Conservation (phyloP, 2,888 invertebrate species). For the Incurvaria masculella region DNA sequence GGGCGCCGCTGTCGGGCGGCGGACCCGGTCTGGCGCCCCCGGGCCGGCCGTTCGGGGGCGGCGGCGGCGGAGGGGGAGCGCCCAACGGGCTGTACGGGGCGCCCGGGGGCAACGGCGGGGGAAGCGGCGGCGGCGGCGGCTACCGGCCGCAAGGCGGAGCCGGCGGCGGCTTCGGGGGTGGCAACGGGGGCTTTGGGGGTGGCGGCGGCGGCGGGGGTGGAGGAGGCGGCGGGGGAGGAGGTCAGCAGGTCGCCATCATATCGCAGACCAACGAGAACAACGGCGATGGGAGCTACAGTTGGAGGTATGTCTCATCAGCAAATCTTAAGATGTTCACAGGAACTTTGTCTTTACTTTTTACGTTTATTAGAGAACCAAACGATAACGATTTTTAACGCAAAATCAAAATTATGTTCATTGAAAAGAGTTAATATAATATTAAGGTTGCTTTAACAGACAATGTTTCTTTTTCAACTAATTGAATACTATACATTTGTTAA, state of each 20-base stretch:
- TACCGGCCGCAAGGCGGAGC: conserved; percentile 25
- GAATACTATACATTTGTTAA: no score
- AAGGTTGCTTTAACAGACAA: no score
- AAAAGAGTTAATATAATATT: no score
- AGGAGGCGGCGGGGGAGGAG: conserved; percentile 19
- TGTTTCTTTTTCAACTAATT: no score
- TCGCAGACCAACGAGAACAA: conserved; percentile 57
- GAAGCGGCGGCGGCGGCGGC: conserved; percentile 16
- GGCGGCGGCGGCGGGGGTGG: conserved; percentile 19
- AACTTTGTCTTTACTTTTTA: no score
- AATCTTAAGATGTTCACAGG: no score
- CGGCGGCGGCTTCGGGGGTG: conserved; percentile 24
- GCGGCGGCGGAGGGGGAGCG: conserved; percentile 19
- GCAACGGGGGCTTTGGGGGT: conserved; percentile 20
- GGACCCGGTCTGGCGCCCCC: conserved; percentile 33
- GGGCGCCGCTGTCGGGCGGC: conserved; percentile 39
- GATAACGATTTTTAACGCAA: no score
- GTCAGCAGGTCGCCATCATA: conserved; percentile 47
- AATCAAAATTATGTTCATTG: no score
- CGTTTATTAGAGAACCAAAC: no score
- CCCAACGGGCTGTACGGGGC: conserved; percentile 18
- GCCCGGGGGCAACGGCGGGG: conserved; percentile 19
- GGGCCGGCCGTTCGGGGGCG: conserved; percentile 20
- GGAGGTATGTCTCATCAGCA: conserved; percentile 25
- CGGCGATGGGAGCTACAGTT: conserved; percentile 57